Evolutionary conservation across 2,113 vertebrate genomes (phyloP).

Genomic region (Gymnorhina tibicen): DNA sequence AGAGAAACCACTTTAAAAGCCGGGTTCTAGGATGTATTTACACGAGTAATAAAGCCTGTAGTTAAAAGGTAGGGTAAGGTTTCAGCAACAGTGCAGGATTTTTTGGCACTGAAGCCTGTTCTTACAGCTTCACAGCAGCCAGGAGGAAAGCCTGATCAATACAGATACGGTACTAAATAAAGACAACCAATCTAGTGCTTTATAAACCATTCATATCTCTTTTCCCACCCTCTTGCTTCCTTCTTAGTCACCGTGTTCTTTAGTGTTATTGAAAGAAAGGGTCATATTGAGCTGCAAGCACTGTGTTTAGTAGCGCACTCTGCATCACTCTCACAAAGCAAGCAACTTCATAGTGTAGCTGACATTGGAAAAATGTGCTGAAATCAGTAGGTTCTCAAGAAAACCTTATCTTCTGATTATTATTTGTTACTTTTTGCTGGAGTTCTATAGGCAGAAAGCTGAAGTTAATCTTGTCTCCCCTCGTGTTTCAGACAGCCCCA

Average conservation of each 20-base stretch:
- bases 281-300: not conserved
- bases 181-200: not conserved
- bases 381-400: conserved; percentile 12
- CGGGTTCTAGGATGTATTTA: not conserved
- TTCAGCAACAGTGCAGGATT: not conserved
- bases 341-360: not conserved
- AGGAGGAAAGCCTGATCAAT: not conserved
- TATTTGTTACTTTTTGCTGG: conserved; percentile 36
- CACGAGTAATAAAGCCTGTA: not conserved
- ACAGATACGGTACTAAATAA: not conserved
- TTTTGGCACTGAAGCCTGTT: not conserved
- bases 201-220: not conserved
- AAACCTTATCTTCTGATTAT: conserved; percentile 10
- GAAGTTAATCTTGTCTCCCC: conserved; percentile 35
- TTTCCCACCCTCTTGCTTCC: not conserved
- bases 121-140: not conserved
- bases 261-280: not conserved
- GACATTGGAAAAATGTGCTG: conserved; percentile 9
- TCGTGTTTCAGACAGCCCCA: not conserved
- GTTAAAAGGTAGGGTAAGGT: not conserved
- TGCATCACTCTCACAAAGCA: not conserved
- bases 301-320: not conserved
- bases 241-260: not conserved
- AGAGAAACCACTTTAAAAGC: conserved; percentile 27
- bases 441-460: conserved; percentile 7